Evolutionary conservation across 2,797 vertebrate genomes (phyloP).

Genomic region (Lycodopsis pacificus): DNA sequence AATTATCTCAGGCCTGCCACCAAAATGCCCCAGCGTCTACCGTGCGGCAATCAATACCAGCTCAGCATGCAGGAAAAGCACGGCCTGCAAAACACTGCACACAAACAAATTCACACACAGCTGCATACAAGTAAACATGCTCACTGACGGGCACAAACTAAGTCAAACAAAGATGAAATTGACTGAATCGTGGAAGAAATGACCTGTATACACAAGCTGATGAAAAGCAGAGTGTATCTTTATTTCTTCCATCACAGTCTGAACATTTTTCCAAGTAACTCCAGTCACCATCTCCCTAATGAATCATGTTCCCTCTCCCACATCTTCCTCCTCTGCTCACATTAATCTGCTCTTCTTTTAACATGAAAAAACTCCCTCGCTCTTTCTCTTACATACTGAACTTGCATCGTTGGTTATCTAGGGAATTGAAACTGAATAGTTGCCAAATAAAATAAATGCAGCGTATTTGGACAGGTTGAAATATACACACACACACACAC

Average conservation of each 20-base stretch:
- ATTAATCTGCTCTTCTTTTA: conserved; percentile 34
- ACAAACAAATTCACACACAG: conserved; percentile 31
- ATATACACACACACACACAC: conserved; percentile 10
- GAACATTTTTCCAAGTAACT: conserved; percentile 39
- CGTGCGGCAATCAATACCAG: conserved; percentile 51
- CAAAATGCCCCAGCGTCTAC: conserved; percentile 39
- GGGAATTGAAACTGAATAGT: conserved; percentile 40
- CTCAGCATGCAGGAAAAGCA: conserved; percentile 48
- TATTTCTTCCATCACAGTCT: conserved; percentile 25
- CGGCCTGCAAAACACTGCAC: conserved; percentile 44
- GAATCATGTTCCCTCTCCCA: conserved; percentile 50
- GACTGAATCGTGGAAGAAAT: conserved; percentile 14
- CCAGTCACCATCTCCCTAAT: conserved; percentile 39
- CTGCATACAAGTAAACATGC: conserved; percentile 12
- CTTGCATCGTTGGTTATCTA: not conserved
- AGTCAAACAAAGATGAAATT: conserved; percentile 27
- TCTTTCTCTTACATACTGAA: conserved; percentile 28
- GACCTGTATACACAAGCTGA: not conserved
- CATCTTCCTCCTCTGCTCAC: conserved; percentile 20
- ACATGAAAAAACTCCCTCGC: conserved; percentile 33
- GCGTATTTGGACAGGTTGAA: not conserved
- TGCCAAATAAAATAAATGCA: not conserved
- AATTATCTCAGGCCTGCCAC: conserved; percentile 52
- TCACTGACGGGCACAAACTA: conserved; percentile 10
- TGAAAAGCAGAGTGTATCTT: not conserved